Conservation (phyloP, 2,888 invertebrate species). For the Troides helena region DNA sequence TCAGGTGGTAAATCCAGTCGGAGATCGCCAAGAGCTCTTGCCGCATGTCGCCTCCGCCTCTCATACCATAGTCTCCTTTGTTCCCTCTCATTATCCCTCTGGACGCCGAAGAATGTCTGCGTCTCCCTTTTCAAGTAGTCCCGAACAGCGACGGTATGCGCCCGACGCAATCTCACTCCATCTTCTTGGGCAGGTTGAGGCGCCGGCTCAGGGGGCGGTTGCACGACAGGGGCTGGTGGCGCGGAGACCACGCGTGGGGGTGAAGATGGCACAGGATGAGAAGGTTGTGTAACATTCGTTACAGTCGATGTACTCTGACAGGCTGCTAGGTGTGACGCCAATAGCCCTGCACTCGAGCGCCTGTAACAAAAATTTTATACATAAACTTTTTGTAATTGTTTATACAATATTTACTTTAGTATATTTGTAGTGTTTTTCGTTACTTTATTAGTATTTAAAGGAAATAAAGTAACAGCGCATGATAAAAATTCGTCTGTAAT, state of each 20-base stretch:
- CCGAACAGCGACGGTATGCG: constrained; percentile 68
- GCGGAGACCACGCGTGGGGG: constrained; percentile 67
- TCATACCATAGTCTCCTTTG: constrained; percentile 89
- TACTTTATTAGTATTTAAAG: background rate
- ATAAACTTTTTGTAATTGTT: background rate
- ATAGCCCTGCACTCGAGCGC: constrained; percentile 71
- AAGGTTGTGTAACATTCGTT: constrained; percentile 54
- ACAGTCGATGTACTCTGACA: constrained; percentile 65
- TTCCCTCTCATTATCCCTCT: constrained; percentile 86
- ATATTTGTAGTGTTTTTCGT: background rate
- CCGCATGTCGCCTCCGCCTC: constrained; percentile 87
- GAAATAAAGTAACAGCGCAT: background rate
- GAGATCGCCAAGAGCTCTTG: constrained; percentile 83
- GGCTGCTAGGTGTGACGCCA: constrained; percentile 69
- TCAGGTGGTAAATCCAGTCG: constrained; percentile 81
- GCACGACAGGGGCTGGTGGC: constrained; percentile 50
- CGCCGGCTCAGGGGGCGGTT: constrained; percentile 53
- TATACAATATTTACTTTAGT: background rate
- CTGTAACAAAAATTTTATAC: constrained; percentile 54
- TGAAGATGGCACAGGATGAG: constrained; percentile 65
- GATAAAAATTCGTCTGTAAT: background rate
- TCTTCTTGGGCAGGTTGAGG: constrained; percentile 70
- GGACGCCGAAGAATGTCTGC: constrained; percentile 92
- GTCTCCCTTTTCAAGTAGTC: constrained; percentile 89
- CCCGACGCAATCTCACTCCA: constrained; percentile 70